phyloP scores from a whole-genome alignment of 2,113 vertebrate genomes.

The crab-eating macaque (Macaca fascicularis) region T2T-MFA8v1.1 NC_088375.1:60673001-60673500 shows the following conservation, averaged over 20 bases:
- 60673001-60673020: not conserved
- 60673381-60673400: not conserved
- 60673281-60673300: not conserved
- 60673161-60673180: not conserved
- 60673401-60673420: not conserved
- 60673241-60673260: not conserved
- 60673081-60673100: not conserved
- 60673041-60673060: not conserved
- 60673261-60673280: not conserved
- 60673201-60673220: not conserved
- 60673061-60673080: not conserved
- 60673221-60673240: not conserved
- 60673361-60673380: not conserved
- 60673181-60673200: not conserved
- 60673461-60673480: not conserved
- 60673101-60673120: not conserved
- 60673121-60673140: not conserved
- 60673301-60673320: not conserved
- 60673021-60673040: not conserved
- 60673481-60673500: not conserved
- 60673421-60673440: not conserved
- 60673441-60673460: not conserved
- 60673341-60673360: not conserved
- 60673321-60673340: not conserved
- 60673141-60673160: not conserved